Evolutionary conservation across 2,888 invertebrate species (phyloP), one percentile per base, ranked within the genome.

Genomic region (Matsumyia berberina): DNA sequence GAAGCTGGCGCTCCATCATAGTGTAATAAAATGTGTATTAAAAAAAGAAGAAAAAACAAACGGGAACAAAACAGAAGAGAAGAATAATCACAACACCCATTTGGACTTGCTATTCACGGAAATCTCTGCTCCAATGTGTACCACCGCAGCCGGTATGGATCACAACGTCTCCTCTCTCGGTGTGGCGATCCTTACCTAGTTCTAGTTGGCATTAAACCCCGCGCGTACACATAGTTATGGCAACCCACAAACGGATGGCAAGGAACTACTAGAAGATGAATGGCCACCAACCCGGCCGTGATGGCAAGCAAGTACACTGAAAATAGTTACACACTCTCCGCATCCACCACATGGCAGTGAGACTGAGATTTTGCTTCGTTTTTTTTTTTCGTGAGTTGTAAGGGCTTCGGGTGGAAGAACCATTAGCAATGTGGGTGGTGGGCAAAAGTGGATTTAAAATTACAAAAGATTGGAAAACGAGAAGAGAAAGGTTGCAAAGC

Each of bases 161-260:
- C 64, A 44, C 49, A 58, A 8, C 57, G 11, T 44, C 15, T 37
- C 46, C 19, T 24, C 66, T 51, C 46, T 29, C 51, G 33, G 53
- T 29, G 12, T 37, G 53, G 53, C 33, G 62, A 82, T 82, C 44
- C 82, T 82, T 77, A 77, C 77, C 82, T 77, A 82, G 82, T 66
- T 82, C 64, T 58, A 60, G 77, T 51, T 77, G 1, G 44, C 66
- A 74, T 67, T 46, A 60, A 55, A 31, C 31, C 24, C 24, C 24
- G 24, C 53, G 35, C 42, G 44, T 17, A 24, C 42, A 37, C 44
- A 11, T 39, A 60, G 31, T 49, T 44, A 39, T 24, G 53, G 39
- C 44, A 80, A 80, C 67, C 74, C 53, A 66, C 72, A 58, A 73
- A 64, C 57, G 53, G 12, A 24, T 73, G 64, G 44, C 31, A 33